Evolutionary conservation across 2,113 vertebrate genomes (phyloP).

Genomic region (Cynocephalus volans): DNA sequence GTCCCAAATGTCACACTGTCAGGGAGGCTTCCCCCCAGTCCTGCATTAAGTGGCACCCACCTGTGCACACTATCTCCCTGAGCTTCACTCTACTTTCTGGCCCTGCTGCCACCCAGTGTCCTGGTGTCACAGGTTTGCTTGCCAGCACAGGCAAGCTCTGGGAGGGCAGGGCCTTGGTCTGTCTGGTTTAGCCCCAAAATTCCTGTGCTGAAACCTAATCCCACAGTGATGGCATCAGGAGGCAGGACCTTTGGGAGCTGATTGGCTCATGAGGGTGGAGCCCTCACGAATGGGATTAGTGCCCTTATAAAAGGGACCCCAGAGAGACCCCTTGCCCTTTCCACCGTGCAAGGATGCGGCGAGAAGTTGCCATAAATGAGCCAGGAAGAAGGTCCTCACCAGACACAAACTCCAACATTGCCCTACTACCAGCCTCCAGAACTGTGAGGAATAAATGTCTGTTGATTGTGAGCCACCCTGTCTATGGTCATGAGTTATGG

Average conservation of each 20-base stretch:
- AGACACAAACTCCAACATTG: rapidly evolving
- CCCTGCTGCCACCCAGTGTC: not conserved
- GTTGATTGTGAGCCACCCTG: not conserved
- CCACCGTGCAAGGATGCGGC: not conserved
- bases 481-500: not conserved
- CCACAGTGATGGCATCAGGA: not conserved
- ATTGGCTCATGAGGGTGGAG: not conserved
- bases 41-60: not conserved
- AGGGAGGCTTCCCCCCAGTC: not conserved
- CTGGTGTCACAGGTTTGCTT: too few relatives aligned
- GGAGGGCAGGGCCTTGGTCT: not conserved
- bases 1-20: rapidly evolving
- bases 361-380: not conserved
- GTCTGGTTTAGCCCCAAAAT: not conserved
- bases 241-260: too few relatives aligned
- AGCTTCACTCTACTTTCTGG: too few relatives aligned
- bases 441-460: not conserved
- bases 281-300: not conserved
- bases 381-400: not conserved
- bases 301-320: not conserved
- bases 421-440: not conserved
- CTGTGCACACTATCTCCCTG: too few relatives aligned
- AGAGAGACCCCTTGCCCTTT: not conserved
- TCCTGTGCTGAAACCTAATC: not conserved
- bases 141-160: too few relatives aligned